Evolutionary conservation across 2,888 invertebrate genomes (phyloP).

Genomic region (Chalcis sispes): DNA sequence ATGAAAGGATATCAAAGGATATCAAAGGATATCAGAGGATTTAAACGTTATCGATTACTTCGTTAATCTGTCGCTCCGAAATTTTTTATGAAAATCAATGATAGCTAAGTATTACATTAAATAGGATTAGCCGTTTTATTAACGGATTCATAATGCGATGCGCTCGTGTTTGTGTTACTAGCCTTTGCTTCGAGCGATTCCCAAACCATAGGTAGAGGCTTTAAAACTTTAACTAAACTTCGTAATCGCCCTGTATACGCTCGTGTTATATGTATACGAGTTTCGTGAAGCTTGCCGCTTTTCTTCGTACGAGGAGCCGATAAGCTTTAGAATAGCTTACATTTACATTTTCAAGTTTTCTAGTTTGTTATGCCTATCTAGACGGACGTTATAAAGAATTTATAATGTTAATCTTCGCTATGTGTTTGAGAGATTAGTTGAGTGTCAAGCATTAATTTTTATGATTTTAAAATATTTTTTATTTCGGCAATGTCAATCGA

Average conservation of each 20-base stretch:
- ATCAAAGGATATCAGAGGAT: too few species aligned
- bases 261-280: conserved; percentile 49
- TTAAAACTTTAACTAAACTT: conserved; percentile 54
- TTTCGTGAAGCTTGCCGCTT: conserved; percentile 43
- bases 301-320: conserved; percentile 44
- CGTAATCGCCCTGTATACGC: conserved; percentile 52
- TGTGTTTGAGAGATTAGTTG: neutral
- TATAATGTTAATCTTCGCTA: neutral
- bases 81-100: too few species aligned
- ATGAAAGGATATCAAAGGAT: too few species aligned
- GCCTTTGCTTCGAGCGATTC: conserved; percentile 38
- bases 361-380: conserved; percentile 51
- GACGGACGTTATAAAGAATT: conserved; percentile 20
- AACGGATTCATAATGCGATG: conserved; percentile 30
- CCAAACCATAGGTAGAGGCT: conserved; percentile 40
- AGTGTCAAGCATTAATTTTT: neutral
- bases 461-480: too few species aligned
- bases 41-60: too few species aligned
- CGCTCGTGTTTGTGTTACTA: conserved; percentile 33
- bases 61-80: too few species aligned
- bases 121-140: conserved; percentile 29
- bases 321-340: conserved; percentile 56
- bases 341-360: conserved; percentile 54
- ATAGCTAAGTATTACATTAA: conserved; percentile 8
- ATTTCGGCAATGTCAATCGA: too few species aligned